Evolutionary conservation across 2,113 vertebrate species (phyloP), one percentile per base, ranked within the genome.

Genomic region (Zingel zingel): DNA sequence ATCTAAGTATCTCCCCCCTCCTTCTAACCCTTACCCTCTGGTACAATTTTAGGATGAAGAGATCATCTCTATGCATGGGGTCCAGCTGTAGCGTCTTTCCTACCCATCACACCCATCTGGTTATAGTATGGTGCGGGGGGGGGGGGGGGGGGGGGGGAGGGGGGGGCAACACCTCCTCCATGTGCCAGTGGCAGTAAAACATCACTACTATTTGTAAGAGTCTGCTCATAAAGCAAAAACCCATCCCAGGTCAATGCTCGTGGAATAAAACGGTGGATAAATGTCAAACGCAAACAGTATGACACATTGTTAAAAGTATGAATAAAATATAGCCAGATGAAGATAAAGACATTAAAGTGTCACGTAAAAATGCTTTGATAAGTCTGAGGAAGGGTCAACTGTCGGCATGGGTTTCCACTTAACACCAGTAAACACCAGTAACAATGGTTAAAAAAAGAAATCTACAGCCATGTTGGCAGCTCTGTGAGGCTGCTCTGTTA

Each of bases 41-140:
- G 64, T 63, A 86, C 54, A 79, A 90, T 83, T 75, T 59, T 12
- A 27, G 79, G 83, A 88, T 86, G 67, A 86, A 91, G 53, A 87
- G 88, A 83, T 91, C 48, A 79, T 71, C 16, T 83, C 70, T 19
- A 0, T 57, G 68, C 61, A 74, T 84, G 88, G 68, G 89, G 77
- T 85, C 86, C 75, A 85, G 84, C 53, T 81, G 73, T 1, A 53
- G 7, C 4, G 0, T 73, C 69, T 83, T 80, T 88, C 43, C 63
- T 57, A 50, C 59, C 45, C 39, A 61, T 65, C 58, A 73, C 62
- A 71, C 56, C 53, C 88, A 89, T 92, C 54, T 87, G 87, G 83
- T 73, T 65, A 50, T 59, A 57, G 71, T 53, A 80, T 59, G 15
- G 33, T 27, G 53, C 12, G 43, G 19, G 59, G 50, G 70, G 62